These are phyloP conservation scores for Okamejei kenojei DNA, from an alignment of 2,797 vertebrate genomes.

Conservation along the genomic window DNA sequence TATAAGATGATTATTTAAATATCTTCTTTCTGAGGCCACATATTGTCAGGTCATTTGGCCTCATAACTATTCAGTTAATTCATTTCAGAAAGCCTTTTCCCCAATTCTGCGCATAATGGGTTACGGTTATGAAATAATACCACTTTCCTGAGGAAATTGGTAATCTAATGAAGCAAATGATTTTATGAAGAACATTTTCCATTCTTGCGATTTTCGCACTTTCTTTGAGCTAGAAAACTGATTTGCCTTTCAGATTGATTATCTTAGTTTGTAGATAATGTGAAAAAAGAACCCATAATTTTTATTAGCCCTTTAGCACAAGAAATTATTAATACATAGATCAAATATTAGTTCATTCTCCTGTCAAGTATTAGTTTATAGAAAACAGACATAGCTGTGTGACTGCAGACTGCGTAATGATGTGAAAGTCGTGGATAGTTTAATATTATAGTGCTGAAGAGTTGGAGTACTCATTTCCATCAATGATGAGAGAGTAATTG, in stretches of 20 bases:
- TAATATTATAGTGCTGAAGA: background rate
- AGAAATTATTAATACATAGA: background rate
- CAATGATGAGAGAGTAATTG: background rate
- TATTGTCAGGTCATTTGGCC: background rate
- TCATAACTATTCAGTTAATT: background rate
- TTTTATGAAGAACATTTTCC: background rate
- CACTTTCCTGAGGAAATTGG: background rate
- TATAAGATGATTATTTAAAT: background rate
- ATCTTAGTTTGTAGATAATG: background rate
- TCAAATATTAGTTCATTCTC: background rate
- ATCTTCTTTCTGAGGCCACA: no score
- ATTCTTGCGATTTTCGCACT: background rate
- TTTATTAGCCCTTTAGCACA: conserved; percentile 13
- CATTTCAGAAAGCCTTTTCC: background rate
- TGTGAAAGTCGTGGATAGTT: background rate
- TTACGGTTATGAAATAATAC: background rate
- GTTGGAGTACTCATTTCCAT: background rate
- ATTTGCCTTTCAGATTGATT: background rate
- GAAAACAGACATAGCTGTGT: background rate
- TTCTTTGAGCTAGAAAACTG: background rate
- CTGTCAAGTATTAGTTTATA: background rate
- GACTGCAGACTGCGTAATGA: background rate
- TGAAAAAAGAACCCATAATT: background rate
- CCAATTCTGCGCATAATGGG: background rate
- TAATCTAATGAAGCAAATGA: background rate